These are phyloP conservation scores for Zootoca vivipara DNA, from an alignment of 2,113 vertebrate species.

Conservation along the genomic window DNA sequence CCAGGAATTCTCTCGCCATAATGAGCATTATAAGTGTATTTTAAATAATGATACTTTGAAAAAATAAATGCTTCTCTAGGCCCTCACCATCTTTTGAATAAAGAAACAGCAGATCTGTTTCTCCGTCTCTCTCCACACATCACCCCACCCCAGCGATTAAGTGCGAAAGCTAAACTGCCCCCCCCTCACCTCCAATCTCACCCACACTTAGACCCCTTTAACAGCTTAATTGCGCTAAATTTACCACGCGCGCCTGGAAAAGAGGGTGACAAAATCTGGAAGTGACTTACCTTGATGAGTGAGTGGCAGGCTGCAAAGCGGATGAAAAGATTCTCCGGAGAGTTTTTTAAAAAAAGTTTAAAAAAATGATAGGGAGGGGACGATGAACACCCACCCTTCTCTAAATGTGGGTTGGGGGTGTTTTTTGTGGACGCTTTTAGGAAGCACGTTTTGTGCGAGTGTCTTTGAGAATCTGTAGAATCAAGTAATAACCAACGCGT, in stretches of 20 bases:
- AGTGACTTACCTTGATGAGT: conserved; percentile 68
- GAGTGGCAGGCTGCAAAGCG: conserved; percentile 36
- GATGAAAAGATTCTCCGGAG: conserved; percentile 33
- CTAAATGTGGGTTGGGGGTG: neutral
- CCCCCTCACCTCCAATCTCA: neutral
- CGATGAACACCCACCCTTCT: neutral
- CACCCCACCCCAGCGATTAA: neutral
- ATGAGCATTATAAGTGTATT: neutral
- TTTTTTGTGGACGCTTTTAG: neutral
- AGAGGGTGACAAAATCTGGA: conserved; percentile 56
- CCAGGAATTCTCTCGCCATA: neutral
- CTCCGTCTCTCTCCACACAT: neutral
- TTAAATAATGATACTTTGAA: neutral
- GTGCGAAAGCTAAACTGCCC: neutral
- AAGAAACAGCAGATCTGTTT: neutral
- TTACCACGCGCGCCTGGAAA: conserved; percentile 25
- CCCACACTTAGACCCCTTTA: conserved; percentile 36
- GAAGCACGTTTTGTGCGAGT: neutral
- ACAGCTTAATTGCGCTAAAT: neutral
- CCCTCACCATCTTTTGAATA: neutral
- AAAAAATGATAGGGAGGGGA: neutral
- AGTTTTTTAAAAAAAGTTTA: conserved; percentile 23
- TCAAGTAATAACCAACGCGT: neutral
- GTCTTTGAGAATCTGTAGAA: neutral
- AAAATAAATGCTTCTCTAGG: neutral